Base-by-base conservation (phyloP, 2,888 invertebrate species). In the Synanthedon formicaeformis region DNA sequence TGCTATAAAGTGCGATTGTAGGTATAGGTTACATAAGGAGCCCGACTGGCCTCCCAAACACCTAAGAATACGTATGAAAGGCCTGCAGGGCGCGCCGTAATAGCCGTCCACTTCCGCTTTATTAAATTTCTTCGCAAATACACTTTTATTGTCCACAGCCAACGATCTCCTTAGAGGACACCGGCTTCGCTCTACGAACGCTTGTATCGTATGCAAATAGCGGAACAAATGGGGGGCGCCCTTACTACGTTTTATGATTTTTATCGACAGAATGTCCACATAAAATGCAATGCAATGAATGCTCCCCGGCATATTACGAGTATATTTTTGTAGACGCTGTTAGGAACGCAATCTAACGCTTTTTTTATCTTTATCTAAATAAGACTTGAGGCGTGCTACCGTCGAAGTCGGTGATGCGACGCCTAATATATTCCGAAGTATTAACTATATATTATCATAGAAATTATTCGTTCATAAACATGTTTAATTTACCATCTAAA, bases 51-150 rank as follows among this genome's bases (percentile, higher is more conserved):
- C 50, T 53, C 57, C 55, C 53, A 55, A 57, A 53, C 62, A 62
- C 59, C 63, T 62, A 60, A 59, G 59, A 45, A n/a, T 13, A 45
- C 45, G 45, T 51, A 41, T 50, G 27, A 50, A 50, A 40, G 60
- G 63, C 67, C 62, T 63, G 63, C 59, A 63, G 73, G 76, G 74
- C 67, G 69, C 66, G 70, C 68, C 75, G 68, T 81, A 81, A 82
- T 78, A 70, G 76, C 72, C 71, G 75, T 78, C 81, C 81, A 79
- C 81, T 87, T 87, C 85, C 84, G 83, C 86, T 78, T 86, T 87
- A 87, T 86, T 87, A 87, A 86, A 87, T 87, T 86, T 87, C 87
- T 85, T 84, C 75, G 84, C 86, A 86, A 87, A 86, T 81, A 86
- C 79, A 81, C 76, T 85, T 86, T 87, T 87, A 87, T 81, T 83